Evolutionary conservation across 2,113 vertebrate species (phyloP).

Genomic region (Ciconia maguari): DNA sequence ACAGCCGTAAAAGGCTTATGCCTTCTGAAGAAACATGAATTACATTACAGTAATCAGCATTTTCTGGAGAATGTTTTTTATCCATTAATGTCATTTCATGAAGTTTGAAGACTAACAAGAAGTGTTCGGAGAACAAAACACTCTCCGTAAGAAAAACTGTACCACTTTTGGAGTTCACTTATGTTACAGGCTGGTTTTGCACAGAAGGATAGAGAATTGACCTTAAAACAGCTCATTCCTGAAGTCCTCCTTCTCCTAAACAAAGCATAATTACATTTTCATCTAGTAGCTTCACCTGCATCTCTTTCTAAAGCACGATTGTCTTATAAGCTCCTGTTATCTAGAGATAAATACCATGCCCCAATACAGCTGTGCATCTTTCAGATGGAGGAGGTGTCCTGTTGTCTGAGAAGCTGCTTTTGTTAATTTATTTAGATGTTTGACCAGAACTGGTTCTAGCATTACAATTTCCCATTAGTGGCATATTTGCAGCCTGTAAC

Average conservation of each 20-base stretch:
- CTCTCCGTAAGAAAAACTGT: neutral
- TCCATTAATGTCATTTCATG: neutral
- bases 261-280: neutral
- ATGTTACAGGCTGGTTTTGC: neutral
- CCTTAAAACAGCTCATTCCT: neutral
- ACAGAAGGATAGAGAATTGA: neutral
- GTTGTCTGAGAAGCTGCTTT: neutral
- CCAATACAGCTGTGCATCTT: neutral
- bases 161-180: neutral
- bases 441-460: neutral
- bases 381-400: neutral
- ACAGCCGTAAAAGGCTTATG: neutral
- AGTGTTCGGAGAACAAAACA: neutral
- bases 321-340: neutral
- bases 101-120: neutral
- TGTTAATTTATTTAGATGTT: neutral
- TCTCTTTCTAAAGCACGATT: neutral
- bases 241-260: neutral
- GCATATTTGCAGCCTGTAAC: neutral
- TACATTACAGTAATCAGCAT: neutral
- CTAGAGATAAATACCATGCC: neutral
- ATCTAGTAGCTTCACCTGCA: neutral
- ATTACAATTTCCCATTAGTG: neutral
- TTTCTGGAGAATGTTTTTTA: neutral
- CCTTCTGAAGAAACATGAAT: neutral